phyloP scores from a whole-genome alignment of 2,888 invertebrate genomes.

The Erynnis tages region DNA sequence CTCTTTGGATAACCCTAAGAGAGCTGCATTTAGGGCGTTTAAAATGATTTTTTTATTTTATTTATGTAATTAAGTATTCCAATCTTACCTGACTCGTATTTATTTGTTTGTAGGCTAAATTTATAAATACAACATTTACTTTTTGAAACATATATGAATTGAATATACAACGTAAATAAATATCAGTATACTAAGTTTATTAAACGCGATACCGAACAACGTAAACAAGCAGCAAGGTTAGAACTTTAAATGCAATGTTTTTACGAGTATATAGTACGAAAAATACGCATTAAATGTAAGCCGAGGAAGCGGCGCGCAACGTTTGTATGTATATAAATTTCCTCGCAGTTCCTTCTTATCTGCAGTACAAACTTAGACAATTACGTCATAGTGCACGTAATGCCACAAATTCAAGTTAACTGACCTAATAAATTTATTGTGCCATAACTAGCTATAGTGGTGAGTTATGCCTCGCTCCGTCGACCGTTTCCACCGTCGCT shows the following conservation, averaged over 20 bases:
- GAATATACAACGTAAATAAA: no score
- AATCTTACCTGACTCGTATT: no score
- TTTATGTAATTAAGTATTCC: no score
- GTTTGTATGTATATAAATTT: constrained; percentile 38
- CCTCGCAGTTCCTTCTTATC: constrained; percentile 37
- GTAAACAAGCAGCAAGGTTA: constrained; percentile 5
- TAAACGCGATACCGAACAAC: no score
- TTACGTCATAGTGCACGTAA: constrained; percentile 46
- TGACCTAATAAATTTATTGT: constrained; percentile 75
- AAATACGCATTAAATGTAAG: constrained; percentile 7
- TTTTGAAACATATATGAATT: no score
- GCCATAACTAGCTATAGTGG: constrained; percentile 68
- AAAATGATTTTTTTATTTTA: no score
- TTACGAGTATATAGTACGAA: constrained; percentile 13
- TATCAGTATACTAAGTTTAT: no score
- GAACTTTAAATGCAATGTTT: constrained; percentile 11
- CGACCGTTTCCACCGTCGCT: constrained; percentile 48
- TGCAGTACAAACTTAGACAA: constrained; percentile 41
- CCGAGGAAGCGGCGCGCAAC: constrained; percentile 18
- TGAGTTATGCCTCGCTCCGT: constrained; percentile 57
- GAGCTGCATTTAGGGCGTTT: no score
- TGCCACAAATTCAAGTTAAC: constrained; percentile 71
- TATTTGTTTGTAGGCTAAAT: no score
- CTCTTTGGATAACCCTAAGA: no score
- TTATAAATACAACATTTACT: no score